phyloP scores from a whole-genome alignment of 37 sponge, comb jelly and placozoan species.

The Tethya wilhelma region DNA sequence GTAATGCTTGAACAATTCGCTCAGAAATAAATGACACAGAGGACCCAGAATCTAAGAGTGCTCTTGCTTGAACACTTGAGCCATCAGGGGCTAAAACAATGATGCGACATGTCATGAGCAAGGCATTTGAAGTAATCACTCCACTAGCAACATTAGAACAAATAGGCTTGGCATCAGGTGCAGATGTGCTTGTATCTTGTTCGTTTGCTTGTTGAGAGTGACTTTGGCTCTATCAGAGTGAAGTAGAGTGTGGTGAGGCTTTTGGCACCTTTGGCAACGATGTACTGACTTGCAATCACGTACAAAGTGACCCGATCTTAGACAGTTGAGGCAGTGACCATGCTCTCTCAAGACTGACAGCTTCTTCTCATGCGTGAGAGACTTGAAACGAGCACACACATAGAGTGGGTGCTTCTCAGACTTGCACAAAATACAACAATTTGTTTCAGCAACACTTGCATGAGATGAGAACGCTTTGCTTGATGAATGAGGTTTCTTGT shows the following conservation, averaged over 20 bases:
- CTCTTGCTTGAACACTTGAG: conserved; percentile 25
- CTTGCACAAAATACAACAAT: conserved; percentile 21
- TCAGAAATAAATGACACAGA: no score
- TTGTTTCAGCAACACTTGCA: conserved; percentile 5
- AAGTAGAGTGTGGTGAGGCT: conserved; percentile 10
- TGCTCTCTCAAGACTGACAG: conserved; percentile 13
- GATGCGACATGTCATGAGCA: conserved; percentile 39
- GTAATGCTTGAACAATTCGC: conserved; percentile 24
- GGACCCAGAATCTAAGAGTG: conserved; percentile 32
- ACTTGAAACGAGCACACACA: conserved; percentile 5
- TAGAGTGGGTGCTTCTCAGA: conserved; percentile 24
- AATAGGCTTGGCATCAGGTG: not conserved
- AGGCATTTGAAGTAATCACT: not conserved
- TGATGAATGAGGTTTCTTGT: no score
- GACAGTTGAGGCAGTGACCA: conserved; percentile 19
- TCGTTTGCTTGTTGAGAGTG: not conserved
- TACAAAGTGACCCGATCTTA: conserved; percentile 18
- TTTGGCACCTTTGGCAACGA: not conserved
- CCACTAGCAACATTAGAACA: not conserved
- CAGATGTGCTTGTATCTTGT: not conserved
- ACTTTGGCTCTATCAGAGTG: conserved; percentile 8
- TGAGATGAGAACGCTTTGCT: no score
- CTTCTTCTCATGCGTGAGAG: conserved; percentile 17
- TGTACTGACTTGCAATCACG: no score
- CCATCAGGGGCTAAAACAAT: conserved; percentile 12